Conservation (phyloP, 2,888 invertebrate genomes). For the Melinaea menophilus region DNA sequence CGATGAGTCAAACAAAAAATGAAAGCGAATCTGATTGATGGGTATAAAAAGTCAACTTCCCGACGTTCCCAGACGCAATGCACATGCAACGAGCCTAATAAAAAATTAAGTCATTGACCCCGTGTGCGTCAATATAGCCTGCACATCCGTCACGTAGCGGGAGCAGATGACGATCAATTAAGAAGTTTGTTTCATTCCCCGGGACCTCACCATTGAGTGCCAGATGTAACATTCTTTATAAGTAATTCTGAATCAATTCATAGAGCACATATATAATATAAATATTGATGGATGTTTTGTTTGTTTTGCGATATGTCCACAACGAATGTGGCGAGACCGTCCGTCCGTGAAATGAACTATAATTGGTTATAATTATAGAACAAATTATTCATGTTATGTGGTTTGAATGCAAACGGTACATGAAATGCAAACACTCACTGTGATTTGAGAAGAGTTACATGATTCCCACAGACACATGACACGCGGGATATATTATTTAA, state of each 20-base stretch:
- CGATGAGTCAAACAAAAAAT: slow-evolving; percentile 25
- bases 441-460: slow-evolving; percentile 27
- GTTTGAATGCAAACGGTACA: slow-evolving; percentile 31
- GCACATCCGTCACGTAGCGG: slow-evolving; percentile 54
- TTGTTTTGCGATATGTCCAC: slow-evolving; percentile 15
- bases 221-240: slow-evolving; percentile 64
- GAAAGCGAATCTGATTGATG: slow-evolving; percentile 29
- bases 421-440: slow-evolving; percentile 33
- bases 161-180: slow-evolving; percentile 75
- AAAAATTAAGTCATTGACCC: slow-evolving; percentile 72
- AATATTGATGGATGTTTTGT: not conserved
- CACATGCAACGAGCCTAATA: slow-evolving; percentile 52
- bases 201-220: slow-evolving; percentile 60
- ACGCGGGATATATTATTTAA: slow-evolving; percentile 12
- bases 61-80: slow-evolving; percentile 63
- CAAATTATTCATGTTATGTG: slow-evolving; percentile 36
- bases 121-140: slow-evolving; percentile 68
- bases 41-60: slow-evolving; percentile 41
- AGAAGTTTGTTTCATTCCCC: slow-evolving; percentile 75
- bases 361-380: slow-evolving; percentile 35
- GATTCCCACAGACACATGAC: slow-evolving; percentile 26
- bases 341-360: slow-evolving; percentile 33
- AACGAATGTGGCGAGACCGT: slow-evolving; percentile 26
- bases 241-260: slow-evolving; percentile 23
- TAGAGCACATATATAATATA: slow-evolving; percentile 16